These are phyloP conservation scores for Rhopalosiphum maidis DNA, from an alignment of 1,140 invertebrate genomes.

Conservation along the genomic window DNA sequence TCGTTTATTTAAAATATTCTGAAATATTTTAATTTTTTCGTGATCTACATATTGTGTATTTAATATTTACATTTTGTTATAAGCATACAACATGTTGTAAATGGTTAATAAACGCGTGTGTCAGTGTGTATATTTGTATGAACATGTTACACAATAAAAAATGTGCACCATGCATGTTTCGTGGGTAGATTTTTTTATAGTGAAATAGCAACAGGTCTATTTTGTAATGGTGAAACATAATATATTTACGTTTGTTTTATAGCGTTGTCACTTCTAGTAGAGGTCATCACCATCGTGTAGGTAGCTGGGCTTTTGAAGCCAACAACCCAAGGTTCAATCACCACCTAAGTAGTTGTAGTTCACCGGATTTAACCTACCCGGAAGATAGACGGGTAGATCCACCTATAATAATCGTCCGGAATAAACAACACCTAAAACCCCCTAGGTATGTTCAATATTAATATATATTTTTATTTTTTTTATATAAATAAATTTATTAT, in stretches of 20 bases:
- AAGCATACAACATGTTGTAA: not conserved
- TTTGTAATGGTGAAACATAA: not conserved
- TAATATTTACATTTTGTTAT: not conserved
- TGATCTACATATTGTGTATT: not conserved
- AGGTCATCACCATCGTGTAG: constrained; percentile 59
- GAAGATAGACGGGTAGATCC: constrained; percentile 61
- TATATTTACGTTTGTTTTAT: constrained; percentile 46
- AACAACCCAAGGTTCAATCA: constrained; percentile 60
- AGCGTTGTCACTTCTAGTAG: constrained; percentile 56
- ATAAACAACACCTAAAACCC: constrained; percentile 66
- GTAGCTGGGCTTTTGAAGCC: constrained; percentile 62
- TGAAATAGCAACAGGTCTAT: constrained; percentile 49
- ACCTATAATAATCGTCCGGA: constrained; percentile 61
- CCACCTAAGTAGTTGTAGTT: constrained; percentile 59
- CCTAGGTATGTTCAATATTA: constrained; percentile 55
- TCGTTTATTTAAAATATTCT: not conserved
- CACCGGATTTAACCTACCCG: constrained; percentile 61
- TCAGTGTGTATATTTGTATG: not conserved
- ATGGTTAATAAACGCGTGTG: not conserved
- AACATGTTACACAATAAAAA: constrained; percentile 24
- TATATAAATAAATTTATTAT: not conserved
- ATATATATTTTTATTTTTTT: not conserved
- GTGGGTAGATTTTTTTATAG: constrained; percentile 30
- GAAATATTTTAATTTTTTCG: not conserved
- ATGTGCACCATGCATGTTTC: constrained; percentile 13